Conservation (phyloP, 2,113 vertebrate species). For the Rhynchopsitta pachyrhyncha region DNA sequence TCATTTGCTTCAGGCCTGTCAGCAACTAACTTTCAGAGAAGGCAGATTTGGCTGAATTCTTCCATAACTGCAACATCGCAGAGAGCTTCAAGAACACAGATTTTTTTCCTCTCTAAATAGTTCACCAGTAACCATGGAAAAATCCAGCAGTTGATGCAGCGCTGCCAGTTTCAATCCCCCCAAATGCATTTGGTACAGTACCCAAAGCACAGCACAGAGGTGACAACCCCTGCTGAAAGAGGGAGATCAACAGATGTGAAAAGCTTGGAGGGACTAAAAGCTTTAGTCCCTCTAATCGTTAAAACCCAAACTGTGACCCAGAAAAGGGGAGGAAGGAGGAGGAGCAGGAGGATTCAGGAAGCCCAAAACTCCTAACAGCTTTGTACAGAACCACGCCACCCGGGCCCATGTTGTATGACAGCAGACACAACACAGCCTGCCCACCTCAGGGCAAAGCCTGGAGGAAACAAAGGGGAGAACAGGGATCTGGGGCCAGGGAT, state of each 20-base stretch:
- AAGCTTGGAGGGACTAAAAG: fast-evolving
- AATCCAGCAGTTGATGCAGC: neutral
- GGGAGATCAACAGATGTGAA: neutral
- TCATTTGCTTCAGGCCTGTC: neutral
- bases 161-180: neutral
- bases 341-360: neutral
- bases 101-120: neutral
- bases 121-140: neutral
- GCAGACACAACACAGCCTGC: fast-evolving
- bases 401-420: no score
- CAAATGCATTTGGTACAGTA: neutral
- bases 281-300: neutral
- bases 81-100: neutral
- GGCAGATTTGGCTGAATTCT: neutral
- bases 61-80: neutral
- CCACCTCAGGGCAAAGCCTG: fast-evolving
- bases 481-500: fast-evolving
- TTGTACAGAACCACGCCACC: neutral
- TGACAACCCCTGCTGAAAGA: fast-evolving
- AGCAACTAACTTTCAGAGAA: neutral
- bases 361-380: fast-evolving
- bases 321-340: neutral
- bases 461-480: neutral
- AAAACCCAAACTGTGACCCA: neutral
- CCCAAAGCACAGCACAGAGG: neutral